Base-by-base conservation (phyloP, 23 tunicate species). In the Diplosoma virens region DNA sequence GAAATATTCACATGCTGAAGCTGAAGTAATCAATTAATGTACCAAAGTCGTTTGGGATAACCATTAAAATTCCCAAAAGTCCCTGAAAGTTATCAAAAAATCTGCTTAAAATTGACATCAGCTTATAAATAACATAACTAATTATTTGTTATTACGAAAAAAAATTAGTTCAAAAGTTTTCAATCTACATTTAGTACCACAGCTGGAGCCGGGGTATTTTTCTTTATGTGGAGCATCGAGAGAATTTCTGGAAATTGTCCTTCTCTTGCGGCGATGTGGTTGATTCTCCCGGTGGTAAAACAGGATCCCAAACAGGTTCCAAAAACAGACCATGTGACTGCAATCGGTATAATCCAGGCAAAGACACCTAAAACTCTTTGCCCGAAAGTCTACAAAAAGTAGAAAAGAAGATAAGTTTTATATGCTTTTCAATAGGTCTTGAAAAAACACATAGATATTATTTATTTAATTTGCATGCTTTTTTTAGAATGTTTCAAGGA, bases 291-390 rank as follows among this genome's bases (percentile, higher is more conserved):
- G 0, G 93, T 87, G 14, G 93, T 66, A 52, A 86, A 85, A 37
- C 91, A 85, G 67, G 91, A 80, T 1, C 84, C 85, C 27, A 85
- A 58, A 56, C 91, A 80, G 35, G 91, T 75, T 18, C 91, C 91
- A 58, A 85, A 75, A 11, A 85, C 91, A 29, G 91, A 85, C 73
- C 79, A 67, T 17, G 67, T 31, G n/a, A 85, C 91, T 5, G 69
- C 47, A 14, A 85, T 18, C 16, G 91, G 85, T 25, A 85, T 85
- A 4, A 85, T 41, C 85, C 84, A 79, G 0, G 37, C 60, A 75
- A 85, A 33, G 18, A 54, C 86, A 26, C 79, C 83, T 36, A 84
- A 30, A 27, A 82, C 87, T 28, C 59, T 20, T 16, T 34, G 65
- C 3, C 81, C 87, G 2, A 82, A 82, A 9, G 81, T 31, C 87